Evolutionary conservation across 92 coral and sea anemone species (phyloP), one percentile per base, ranked within the genome.

Genomic region (Anthopleura xanthogrammica): DNA sequence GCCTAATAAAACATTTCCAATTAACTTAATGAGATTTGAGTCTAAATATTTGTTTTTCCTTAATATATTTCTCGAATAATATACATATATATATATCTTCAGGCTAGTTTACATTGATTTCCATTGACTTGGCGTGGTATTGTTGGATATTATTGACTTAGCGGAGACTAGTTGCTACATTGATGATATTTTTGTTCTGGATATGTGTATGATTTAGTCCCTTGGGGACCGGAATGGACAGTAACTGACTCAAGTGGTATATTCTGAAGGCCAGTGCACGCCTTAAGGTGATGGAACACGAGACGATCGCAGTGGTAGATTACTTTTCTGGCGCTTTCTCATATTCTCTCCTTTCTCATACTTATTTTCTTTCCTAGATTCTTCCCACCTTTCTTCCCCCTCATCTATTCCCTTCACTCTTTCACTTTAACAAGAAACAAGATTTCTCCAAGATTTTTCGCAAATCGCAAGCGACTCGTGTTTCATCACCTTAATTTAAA

Each of bases 81-180:
- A 81, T 81, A 81, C 70, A 81, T 81, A 72, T 66, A 19, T 71
- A 46, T 46, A 62, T 80, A 41, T 75, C 14, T 52, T 50, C 46
- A 81, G 77, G 42, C 84, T 46, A 81, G 55, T 60, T 60, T 81
- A 81, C 84, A 81, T 68, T 81, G 29, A 71, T 81, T 81, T 81
- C 60, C 75, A 80, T 42, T 80, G 83, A 20, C 22, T 20, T 65
- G 74, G 46, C 42, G 42, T 23, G 46, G 36, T 36, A 2, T 68
- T 68, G 12, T 36, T 9, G 41, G 41, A 68, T 29, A 68, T 68
- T 4, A 4, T 9, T 23, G 43, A 60, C 65, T 65, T 65, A 65
- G 72, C 16, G 14, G 72, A 23, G 39, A 65, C 36, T 22, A 20
- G 12, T 68, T 23, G 16, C 5, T 46, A 11, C 74, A 20, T 23